Evolutionary conservation across 2,888 invertebrate species (phyloP).

Genomic region (Eupithecia subfuscata): DNA sequence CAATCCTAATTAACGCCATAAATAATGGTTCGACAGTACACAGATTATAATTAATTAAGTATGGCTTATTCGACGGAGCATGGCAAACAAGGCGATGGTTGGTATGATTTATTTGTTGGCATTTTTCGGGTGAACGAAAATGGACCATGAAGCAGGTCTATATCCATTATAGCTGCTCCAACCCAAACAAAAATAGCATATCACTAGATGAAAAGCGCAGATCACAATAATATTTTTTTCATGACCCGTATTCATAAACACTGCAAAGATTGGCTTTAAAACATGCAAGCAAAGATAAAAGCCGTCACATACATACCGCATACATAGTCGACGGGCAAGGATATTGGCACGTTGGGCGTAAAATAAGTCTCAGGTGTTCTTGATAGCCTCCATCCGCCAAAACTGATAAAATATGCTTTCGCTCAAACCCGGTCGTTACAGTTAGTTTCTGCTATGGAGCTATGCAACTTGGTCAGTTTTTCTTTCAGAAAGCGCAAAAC

Average conservation of each 20-base stretch:
- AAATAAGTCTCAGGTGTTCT: slow-evolving; percentile 81
- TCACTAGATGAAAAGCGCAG: background rate
- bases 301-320: slow-evolving; percentile 32
- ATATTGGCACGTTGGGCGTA: slow-evolving; percentile 78
- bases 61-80: slow-evolving; percentile 57
- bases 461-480: slow-evolving; percentile 13
- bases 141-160: slow-evolving; percentile 24
- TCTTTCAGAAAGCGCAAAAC: too few relatives aligned
- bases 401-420: slow-evolving; percentile 78
- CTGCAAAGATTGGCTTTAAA: slow-evolving; percentile 13
- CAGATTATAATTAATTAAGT: slow-evolving; percentile 65
- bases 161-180: background rate
- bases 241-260: background rate
- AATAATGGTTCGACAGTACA: slow-evolving; percentile 57
- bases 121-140: slow-evolving; percentile 49
- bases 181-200: background rate
- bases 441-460: slow-evolving; percentile 56
- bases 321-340: slow-evolving; percentile 54
- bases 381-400: slow-evolving; percentile 80
- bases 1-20: slow-evolving; percentile 46
- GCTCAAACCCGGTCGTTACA: slow-evolving; percentile 61
- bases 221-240: background rate
- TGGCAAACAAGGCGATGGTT: slow-evolving; percentile 33
- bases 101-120: slow-evolving; percentile 67
- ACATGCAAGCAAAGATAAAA: slow-evolving; percentile 19